Evolutionary conservation across 1,140 invertebrate species (phyloP).

Genomic region (honey bee (Apis mellifera)): Amel_HAv3.1 CM009934.2:9903501-9904000

Average conservation of each 20-base stretch:
- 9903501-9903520: not conserved
- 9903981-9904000: not conserved
- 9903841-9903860: not conserved
- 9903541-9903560: not conserved
- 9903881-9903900: too few species aligned
- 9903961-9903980: too few species aligned
- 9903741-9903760: constrained; percentile 28
- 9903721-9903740: constrained; percentile 30
- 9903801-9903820: not conserved
- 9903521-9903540: too few species aligned
- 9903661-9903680: constrained; percentile 58
- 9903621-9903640: constrained; percentile 26
- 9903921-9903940: not conserved
- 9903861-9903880: not conserved
- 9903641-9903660: constrained; percentile 28
- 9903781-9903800: not conserved
- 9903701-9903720: constrained; percentile 61
- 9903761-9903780: constrained; percentile 11
- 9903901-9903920: not conserved
- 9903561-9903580: not conserved
- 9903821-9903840: too few species aligned
- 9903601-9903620: constrained; percentile 11
- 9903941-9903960: too few species aligned
- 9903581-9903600: too few species aligned
- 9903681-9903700: constrained; percentile 40